Evolutionary conservation across 2,113 vertebrate species (phyloP), one percentile per base, ranked within the genome.

Genomic region (Cacatua alba): DNA sequence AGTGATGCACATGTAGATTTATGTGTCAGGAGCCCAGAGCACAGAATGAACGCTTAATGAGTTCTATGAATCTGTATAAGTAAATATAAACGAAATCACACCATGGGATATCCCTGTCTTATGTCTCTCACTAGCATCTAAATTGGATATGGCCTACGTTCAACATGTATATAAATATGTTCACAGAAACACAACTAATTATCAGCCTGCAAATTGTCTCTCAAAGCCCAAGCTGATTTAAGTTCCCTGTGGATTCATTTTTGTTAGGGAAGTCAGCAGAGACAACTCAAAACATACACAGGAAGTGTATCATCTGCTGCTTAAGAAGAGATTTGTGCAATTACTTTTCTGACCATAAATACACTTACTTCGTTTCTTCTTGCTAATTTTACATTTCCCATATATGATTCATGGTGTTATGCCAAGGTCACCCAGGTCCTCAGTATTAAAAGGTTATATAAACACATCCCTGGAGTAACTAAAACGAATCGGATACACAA

Each of bases 381-480:
- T 78, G 65, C 90, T 95, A 93, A 83, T 92, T 79, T 86, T 91
- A 95, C 95, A 94, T 92, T 96, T 96, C 94, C 94, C 94, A 94
- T 81, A 69, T 69, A 94, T 83, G 90, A 96, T 95, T 95, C 96
- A 94, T 65, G 52, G 72, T 94, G 82, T 93, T 94, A 92, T 24
- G 77, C 80, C 77, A 90, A 93, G 95, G 95, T 95, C 83, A 94
- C 70, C 17, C 69, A 55, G 94, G 95, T 94, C 92, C 74, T 85
- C 60, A n/a, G 88, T 86, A 96, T 93, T 86, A 93, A 96, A 92
- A 96, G 95, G 96, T 94, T 96, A 96, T 52, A 84, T 23, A 95
- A 94, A 97, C 69, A 97, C n/a, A 33, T 82, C 89, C 71, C 80
- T 85, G 82, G 68, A 94, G 94, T 72, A 95, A 93, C 82, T 81